These are phyloP conservation scores for Epinotia bilunana DNA, from an alignment of 2,888 invertebrate genomes.

Conservation along the genomic window DNA sequence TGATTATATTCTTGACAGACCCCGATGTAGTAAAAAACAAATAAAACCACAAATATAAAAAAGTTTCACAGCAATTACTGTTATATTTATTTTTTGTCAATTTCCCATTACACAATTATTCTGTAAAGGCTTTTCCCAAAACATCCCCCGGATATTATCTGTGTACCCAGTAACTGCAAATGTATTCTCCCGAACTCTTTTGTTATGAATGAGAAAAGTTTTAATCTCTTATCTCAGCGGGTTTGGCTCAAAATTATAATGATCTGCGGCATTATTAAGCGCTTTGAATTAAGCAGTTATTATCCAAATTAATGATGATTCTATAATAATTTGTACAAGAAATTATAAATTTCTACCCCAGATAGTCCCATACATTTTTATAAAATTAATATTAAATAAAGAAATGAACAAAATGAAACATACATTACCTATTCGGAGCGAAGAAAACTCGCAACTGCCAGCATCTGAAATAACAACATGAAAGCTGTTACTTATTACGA, in stretches of 20 bases:
- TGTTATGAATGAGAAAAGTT: slow-evolving; percentile 55
- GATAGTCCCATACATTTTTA: not conserved
- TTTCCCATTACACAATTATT: slow-evolving; percentile 14
- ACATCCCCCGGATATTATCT: slow-evolving; percentile 34
- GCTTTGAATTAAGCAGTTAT: slow-evolving; percentile 16
- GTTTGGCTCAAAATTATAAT: slow-evolving; percentile 40
- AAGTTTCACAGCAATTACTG: not conserved
- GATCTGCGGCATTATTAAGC: slow-evolving; percentile 45
- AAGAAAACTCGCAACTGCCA: slow-evolving; percentile 37
- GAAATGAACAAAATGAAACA: slow-evolving; percentile 46
- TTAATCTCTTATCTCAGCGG: slow-evolving; percentile 47
- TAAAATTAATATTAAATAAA: slow-evolving; percentile 38
- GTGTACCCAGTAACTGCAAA: slow-evolving; percentile 37
- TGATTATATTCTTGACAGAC: no score
- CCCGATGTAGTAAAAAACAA: not conserved
- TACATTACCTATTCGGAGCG: slow-evolving; percentile 60
- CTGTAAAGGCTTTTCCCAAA: not conserved
- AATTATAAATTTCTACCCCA: not conserved
- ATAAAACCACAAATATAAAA: not conserved
- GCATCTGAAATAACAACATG: slow-evolving; percentile 62
- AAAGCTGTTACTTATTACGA: slow-evolving; percentile 49
- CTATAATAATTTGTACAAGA: not conserved
- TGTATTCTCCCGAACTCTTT: slow-evolving; percentile 40
- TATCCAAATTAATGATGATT: slow-evolving; percentile 5
- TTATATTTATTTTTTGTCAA: not conserved